Percentiles rank a stretch among this genome's conserved stretches.
phyloP scores from a whole-genome alignment of 2,888 invertebrate species.

The Parnassius apollo region DNA sequence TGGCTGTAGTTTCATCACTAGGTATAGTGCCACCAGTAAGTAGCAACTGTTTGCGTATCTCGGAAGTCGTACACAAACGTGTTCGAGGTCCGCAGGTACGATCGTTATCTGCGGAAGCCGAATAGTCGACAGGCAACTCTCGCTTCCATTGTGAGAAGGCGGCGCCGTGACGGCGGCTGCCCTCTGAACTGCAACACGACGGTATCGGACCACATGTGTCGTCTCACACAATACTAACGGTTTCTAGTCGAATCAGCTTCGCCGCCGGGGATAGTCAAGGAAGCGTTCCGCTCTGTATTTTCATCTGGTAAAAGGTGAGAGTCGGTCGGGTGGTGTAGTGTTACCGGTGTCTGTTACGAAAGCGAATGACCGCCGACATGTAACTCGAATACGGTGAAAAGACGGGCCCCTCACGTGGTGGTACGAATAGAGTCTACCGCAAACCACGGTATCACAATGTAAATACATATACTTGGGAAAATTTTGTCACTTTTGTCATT shows the following conservation, averaged over 20 bases:
- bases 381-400: conserved; percentile 58
- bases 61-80: conserved; percentile 53
- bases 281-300: conserved; percentile 77
- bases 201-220: conserved; percentile 44
- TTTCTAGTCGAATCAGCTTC: conserved; percentile 24
- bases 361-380: conserved; percentile 67
- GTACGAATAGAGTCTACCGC: conserved; percentile 45
- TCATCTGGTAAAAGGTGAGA: conserved; percentile 70
- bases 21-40: conserved; percentile 2
- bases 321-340: conserved; percentile 59
- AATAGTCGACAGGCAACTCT: conserved; percentile 59
- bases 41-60: conserved; percentile 38
- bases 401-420: conserved; percentile 34
- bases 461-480: conserved; percentile 62
- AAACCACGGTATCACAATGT: conserved; percentile 52
- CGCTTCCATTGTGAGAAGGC: conserved; percentile 66
- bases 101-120: conserved; percentile 66
- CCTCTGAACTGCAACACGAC: conserved; percentile 65
- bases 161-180: conserved; percentile 59
- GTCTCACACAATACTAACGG: conserved; percentile 56
- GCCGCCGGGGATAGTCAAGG: conserved; percentile 54
- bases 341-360: conserved; percentile 67
- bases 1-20: conserved; percentile 15
- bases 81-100: conserved; percentile 50
- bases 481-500: neutral